phyloP scores from a whole-genome alignment of 2,113 vertebrate species.

The Glaucomys volans region DNA sequence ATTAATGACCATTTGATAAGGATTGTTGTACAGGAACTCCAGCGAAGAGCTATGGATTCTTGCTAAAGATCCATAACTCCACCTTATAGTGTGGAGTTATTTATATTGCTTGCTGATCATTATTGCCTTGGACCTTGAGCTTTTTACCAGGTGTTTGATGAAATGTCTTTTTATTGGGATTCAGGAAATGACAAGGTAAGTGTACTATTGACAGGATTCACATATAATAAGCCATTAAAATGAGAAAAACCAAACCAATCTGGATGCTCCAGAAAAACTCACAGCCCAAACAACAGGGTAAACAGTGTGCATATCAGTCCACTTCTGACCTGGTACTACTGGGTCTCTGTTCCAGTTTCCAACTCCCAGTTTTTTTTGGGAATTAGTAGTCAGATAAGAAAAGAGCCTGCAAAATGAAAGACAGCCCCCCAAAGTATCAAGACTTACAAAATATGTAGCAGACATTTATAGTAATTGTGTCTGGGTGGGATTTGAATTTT shows the following conservation, averaged over 20 bases:
- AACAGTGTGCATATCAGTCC: background rate
- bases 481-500: background rate
- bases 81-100: background rate
- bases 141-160: background rate
- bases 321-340: background rate
- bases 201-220: background rate
- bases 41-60: background rate
- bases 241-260: background rate
- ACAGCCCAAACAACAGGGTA: background rate
- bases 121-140: background rate
- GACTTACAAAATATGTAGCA: background rate
- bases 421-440: background rate
- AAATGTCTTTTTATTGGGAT: background rate
- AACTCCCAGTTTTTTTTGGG: background rate
- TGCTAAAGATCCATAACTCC: background rate
- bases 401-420: background rate
- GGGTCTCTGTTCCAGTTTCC: background rate
- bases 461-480: conserved; percentile 3
- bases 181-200: background rate
- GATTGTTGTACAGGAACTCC: background rate
- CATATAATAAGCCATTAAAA: background rate
- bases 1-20: background rate
- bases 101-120: background rate
- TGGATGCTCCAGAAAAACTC: background rate
- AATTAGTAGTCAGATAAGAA: background rate